Base-by-base conservation (phyloP, 2,113 vertebrate species). In the Pseudorhombus dupliciocellatus region DNA sequence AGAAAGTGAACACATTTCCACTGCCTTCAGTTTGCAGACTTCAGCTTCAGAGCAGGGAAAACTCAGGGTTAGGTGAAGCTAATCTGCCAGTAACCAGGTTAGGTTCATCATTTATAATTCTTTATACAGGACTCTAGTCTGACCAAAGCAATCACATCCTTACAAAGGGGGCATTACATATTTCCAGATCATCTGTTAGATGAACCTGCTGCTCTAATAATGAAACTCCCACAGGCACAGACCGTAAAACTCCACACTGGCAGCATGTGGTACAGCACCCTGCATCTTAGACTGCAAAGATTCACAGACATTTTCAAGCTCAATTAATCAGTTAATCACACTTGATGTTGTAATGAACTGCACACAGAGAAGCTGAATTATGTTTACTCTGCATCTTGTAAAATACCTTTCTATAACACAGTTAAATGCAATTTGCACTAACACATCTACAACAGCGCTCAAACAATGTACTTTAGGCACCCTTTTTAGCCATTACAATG, bases 121-220 rank as follows among this genome's bases (percentile, higher is more conserved):
- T n/a, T 8, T 14, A 44, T 14, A 37, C 9, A 21, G 12, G 18
- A 54, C 9, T 15, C 42, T n/a, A 4, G 50, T 56, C 57, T 37
- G 21, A 28, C 2, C 9, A 31, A 21, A n/a, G 46, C 2, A 5
- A 46, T 25, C n/a, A 15, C 5, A 22, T 21, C 70, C 4, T 50
- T 7, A 25, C 26, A 25, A 1, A 7, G 2, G 21, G 50, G 7
- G 7, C 28, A 31, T 74, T 31, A 37, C 16, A 37, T 74, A 51
- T 77, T 73, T 59, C 40, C 54, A 42, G 21, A 54, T 73, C 9
- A 61, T 24, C 30, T 62, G 51, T 44, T 22, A 51, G 11, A 63
- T 53, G 26, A 63, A n/a, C 66, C n/a, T 57, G 14, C 42, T 58
- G 37, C 2, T 20, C 4, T 3, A 28, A 20, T 16, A 44, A 73